A percentile compares a stretch with the other conserved stretches of the same genome.
Conservation (phyloP, 1,140 invertebrate genomes). For the Trichomalopsis sarcophagae region DNA sequence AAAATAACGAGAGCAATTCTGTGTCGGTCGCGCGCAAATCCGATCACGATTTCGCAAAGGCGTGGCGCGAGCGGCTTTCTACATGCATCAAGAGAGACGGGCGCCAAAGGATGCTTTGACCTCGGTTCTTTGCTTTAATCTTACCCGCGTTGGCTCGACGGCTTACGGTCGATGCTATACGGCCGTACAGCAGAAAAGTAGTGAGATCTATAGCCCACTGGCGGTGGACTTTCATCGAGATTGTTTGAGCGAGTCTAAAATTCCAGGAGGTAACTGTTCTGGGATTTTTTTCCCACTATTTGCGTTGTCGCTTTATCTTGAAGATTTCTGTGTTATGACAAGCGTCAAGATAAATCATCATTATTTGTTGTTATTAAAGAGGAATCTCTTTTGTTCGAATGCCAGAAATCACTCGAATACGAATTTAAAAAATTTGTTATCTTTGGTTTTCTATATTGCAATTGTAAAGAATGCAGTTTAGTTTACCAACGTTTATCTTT, state of each 20-base stretch:
- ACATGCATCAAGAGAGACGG: not conserved
- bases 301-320: not conserved
- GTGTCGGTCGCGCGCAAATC: conserved; percentile 57
- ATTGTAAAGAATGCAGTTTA: too few species aligned
- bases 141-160: not conserved
- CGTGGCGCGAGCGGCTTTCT: conserved; percentile 57
- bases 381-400: too few species aligned
- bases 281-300: not conserved
- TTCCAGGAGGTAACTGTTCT: not conserved
- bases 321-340: not conserved
- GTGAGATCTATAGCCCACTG: not conserved
- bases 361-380: too few species aligned
- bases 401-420: too few species aligned
- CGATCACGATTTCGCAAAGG: conserved; percentile 68
- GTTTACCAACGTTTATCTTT: too few species aligned
- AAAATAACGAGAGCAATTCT: conserved; percentile 57
- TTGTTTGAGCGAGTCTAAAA: not conserved
- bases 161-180: not conserved
- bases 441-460: too few species aligned
- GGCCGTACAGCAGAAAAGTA: not conserved
- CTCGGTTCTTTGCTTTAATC: not conserved
- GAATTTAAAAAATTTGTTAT: too few species aligned
- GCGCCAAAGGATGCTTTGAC: conserved; percentile 11
- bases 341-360: not conserved
- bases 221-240: conserved; percentile 22